Base-by-base conservation (phyloP, 2,797 vertebrate species). In the Artibeus lituratus region DNA sequence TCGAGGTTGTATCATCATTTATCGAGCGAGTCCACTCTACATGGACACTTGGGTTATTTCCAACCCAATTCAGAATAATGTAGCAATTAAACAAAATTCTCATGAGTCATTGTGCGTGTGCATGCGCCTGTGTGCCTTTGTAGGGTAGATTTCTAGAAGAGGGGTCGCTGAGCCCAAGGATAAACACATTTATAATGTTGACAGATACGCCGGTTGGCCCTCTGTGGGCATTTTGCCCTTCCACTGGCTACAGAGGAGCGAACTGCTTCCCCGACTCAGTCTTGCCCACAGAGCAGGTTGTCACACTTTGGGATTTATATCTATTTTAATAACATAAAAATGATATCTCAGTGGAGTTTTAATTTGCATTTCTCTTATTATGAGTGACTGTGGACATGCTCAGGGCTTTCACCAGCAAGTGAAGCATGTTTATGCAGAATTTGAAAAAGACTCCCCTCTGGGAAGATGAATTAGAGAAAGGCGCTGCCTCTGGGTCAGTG, bases 271-370 rank as follows among this genome's bases (percentile, higher is more conserved):
- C 18, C 37, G 2, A 5, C 2, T 4, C 8, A 44, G 37, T 44
- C 55, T 90, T 22, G 55, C 55, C 42, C 22, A 11, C 42, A 42
- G n/a, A 22, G 35, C 44, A 32, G 14, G 44, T 26, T 78, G 51
- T 72, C 59, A 59, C 10, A 5, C 15, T 37, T 87, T 15, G 7
- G 92, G 37, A 77, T 7, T 77, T 90, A 42, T 62, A 26, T 51
- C 24, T 16, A 47, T 94, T 94, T 22, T 91, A 18, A 87, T 35
- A 59, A 73, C 62, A 70, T 88, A 82, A 49, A 92, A 47, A 24
- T 35, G 74, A 29, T n/a, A 26, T 35, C 55, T 55, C 47, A 15
- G 65, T 73, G 87, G 32, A 49, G 4, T 39, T 90, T 49, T 57
- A 55, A 59, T 55, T 51, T 69, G 29, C 14, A 0, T 74, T 42